A percentile compares a stretch with the other conserved stretches of the same genome.
Conservation (phyloP, 2,888 invertebrate genomes). For the Notodonta ziczac region DNA sequence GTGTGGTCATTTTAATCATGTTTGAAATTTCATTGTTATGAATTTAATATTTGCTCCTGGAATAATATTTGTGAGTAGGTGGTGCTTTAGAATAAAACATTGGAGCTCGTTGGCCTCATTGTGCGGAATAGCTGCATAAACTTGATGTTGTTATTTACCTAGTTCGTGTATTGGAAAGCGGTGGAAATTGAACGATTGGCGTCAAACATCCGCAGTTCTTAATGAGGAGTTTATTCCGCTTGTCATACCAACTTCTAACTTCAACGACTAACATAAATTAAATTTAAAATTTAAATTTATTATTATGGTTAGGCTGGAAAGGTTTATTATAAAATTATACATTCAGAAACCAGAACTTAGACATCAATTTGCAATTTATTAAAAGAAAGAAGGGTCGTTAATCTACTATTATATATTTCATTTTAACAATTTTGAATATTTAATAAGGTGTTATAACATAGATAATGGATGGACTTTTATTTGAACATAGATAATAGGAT, state of each 20-base stretch:
- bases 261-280: too few relatives aligned
- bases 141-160: slow-evolving; percentile 6
- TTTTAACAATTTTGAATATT: background rate
- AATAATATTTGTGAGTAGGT: too few relatives aligned
- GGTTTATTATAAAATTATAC: too few relatives aligned
- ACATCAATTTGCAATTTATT: background rate
- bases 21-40: too few relatives aligned
- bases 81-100: too few relatives aligned
- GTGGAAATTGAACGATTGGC: slow-evolving; percentile 11
- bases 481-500: background rate
- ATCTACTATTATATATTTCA: background rate
- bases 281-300: too few relatives aligned
- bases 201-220: slow-evolving; percentile 10
- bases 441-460: background rate
- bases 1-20: too few relatives aligned
- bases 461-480: background rate
- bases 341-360: too few relatives aligned
- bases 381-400: background rate
- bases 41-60: too few relatives aligned
- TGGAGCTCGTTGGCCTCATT: background rate
- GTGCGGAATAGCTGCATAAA: slow-evolving; percentile 1
- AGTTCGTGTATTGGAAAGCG: slow-evolving; percentile 24
- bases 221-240: slow-evolving; percentile 14
- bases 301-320: too few relatives aligned
- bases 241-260: background rate